These are phyloP conservation scores for Polydesmus complanatus DNA, from an alignment of 2,888 invertebrate species.

Conservation along the genomic window DNA sequence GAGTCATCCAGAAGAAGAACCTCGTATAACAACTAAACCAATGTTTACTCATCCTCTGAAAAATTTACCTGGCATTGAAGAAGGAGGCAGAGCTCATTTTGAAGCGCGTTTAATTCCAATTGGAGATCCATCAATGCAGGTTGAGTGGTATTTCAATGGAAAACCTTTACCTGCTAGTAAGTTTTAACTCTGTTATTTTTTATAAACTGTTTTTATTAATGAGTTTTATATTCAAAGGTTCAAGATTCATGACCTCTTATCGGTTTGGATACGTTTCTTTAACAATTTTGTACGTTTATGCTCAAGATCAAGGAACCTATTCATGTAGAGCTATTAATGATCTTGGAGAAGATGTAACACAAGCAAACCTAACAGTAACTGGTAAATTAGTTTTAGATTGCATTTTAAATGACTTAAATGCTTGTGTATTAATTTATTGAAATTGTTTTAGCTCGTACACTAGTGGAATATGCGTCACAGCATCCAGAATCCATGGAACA, in stretches of 20 bases:
- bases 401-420: neutral
- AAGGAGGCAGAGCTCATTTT: conserved; percentile 88
- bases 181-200: conserved; percentile 6
- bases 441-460: conserved; percentile 47
- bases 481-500: conserved; percentile 82
- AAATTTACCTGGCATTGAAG: conserved; percentile 58
- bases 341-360: conserved; percentile 73
- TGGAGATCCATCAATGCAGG: conserved; percentile 88
- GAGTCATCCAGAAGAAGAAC: conserved; percentile 66
- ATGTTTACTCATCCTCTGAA: conserved; percentile 78
- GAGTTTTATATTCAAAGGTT: conserved; percentile 46
- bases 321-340: conserved; percentile 74
- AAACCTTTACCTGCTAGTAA: conserved; percentile 77
- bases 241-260: conserved; percentile 85
- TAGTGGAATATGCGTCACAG: conserved; percentile 75
- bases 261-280: conserved; percentile 95
- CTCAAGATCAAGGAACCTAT: conserved; percentile 79
- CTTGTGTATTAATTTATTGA: neutral
- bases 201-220: neutral
- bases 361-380: conserved; percentile 62
- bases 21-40: conserved; percentile 70
- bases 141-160: conserved; percentile 92
- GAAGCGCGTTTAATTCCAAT: conserved; percentile 95
- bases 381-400: conserved; percentile 29
- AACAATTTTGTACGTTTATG: conserved; percentile 71